Evolutionary conservation across 2,113 vertebrate genomes (phyloP), one percentile per base, ranked within the genome.

Genomic region (Scomber colias): DNA sequence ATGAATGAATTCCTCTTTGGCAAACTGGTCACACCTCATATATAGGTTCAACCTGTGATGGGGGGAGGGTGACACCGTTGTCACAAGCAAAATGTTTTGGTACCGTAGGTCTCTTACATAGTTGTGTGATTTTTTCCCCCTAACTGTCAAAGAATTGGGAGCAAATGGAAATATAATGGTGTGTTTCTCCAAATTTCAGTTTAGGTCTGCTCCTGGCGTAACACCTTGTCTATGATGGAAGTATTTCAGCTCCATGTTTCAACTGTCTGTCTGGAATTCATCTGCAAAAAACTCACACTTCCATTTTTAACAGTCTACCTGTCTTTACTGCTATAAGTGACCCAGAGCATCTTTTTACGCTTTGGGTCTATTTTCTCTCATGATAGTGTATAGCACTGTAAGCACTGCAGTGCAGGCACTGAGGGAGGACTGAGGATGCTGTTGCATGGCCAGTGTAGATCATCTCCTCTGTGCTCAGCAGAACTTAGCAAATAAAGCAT

Each of bases 401-500:
- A 46, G 50, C 27, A 51, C 54, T 53, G 54, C 35, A 12, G 30
- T 5, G 48, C 51, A 30, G 27, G 57, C 21, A 19, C 40, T 56
- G 30, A 40, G n/a, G 30, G 11, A 51, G 45, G 3, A 9, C 54
- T 13, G 12, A 4, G 13, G 24, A 21, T 30, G 55, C 5, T 30
- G 44, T 40, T 40, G 57, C 54, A 24, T 48, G 13, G 35, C 35
- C 35, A 40, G 35, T 14, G 14, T 35, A 15, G 9, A 54, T 44
- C 45, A 21, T 56, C 5, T 68, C 11, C 10, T 11, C 45, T 53
- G 67, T 79, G 79, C 60, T 74, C 74, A 69, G 71, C 54, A 83
- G 79, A 83, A 73, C 83, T 59, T 71, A 64, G 50, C 21, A 50
- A 51, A 51, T 27, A 1, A 8, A 57, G 31, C 3, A 31, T 35